Base-by-base conservation (phyloP, 2,888 invertebrate genomes). In the Papilio elwesi region DNA sequence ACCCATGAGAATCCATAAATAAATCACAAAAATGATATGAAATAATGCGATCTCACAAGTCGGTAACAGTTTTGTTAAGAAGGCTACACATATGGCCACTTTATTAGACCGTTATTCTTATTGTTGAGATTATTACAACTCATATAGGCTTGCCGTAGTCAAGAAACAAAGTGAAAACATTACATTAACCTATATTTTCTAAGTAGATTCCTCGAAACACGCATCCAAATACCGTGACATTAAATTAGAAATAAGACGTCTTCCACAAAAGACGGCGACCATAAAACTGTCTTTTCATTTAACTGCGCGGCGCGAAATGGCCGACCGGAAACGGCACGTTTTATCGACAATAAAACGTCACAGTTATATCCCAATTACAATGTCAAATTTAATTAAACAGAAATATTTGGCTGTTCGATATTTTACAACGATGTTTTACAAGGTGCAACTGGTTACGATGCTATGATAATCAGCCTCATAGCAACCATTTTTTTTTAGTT, bases 281-380 rank as follows among this genome's bases (percentile, higher is more conserved):
- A 65, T 65, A 65, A 65, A 65, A 65, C 65, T 63, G 62, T 52
- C 51, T 70, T 70, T 63, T 43, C 51, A 38, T 70, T 38, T 70
- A 52, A 70, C 53, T 68, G 49, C 68, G 26, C 36, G 57, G 36
- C 49, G 55, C 55, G 59, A 15, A 62, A 68, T 26, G 36, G 48
- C 15, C 51, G 49, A 57, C 57, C 38, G 62, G 70, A 48, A 70
- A 64, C 62, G 47, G 70, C 36, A 51, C 38, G 43, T 57, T 68
- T 59, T 55, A 47, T 10, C 43, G 26, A 8, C 8, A 47, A 48
- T 53, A 53, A 53, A 53, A 53, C 15, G 53, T 53, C 53, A 53
- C 2, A 1, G 53, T 53, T 53, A 53, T 53, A 16, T 53, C 15
- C 53, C 53, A 53, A 53, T 53, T 53, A 53, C 53, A n/a, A 53